A percentile compares a stretch with the other conserved stretches of the same genome.
Conservation (phyloP, 1,140 invertebrate genomes). For the Ceratina japonica region DNA sequence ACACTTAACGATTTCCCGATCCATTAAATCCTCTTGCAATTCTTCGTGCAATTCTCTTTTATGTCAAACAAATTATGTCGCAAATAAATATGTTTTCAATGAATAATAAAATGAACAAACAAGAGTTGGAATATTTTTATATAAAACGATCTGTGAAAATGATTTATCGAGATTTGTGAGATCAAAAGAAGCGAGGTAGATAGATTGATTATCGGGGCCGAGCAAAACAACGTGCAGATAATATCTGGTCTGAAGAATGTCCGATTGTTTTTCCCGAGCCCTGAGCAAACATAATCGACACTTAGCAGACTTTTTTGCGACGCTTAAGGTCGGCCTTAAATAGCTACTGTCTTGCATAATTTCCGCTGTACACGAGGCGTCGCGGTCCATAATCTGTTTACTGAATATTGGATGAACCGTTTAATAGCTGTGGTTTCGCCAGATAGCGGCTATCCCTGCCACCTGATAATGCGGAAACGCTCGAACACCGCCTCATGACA, state of each 20-base stretch:
- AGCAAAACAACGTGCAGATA: background rate
- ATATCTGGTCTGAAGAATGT: background rate
- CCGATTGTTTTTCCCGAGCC: conserved; percentile 1
- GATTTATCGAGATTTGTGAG: background rate
- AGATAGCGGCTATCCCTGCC: conserved; percentile 40
- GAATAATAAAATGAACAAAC: too few species aligned
- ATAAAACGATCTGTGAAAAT: background rate
- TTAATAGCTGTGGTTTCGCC: conserved; percentile 42
- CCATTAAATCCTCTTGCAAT: background rate
- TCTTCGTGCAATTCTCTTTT: background rate
- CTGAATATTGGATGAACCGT: conserved; percentile 29
- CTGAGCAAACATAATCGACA: background rate
- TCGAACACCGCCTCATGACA: background rate
- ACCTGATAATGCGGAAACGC: conserved; percentile 50
- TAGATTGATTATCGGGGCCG: background rate
- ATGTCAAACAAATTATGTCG: too few species aligned
- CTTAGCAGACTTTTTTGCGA: background rate
- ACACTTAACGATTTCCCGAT: conserved; percentile 41
- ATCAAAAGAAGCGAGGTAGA: too few species aligned
- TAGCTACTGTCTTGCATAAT: conserved; percentile 49
- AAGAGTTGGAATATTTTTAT: too few species aligned
- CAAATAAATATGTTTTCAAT: too few species aligned
- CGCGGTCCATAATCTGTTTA: conserved; percentile 54
- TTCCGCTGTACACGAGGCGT: background rate
- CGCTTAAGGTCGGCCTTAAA: conserved; percentile 4